Evolutionary conservation across 2,888 invertebrate genomes (phyloP).

Genomic region (Mystacides longicornis): DNA sequence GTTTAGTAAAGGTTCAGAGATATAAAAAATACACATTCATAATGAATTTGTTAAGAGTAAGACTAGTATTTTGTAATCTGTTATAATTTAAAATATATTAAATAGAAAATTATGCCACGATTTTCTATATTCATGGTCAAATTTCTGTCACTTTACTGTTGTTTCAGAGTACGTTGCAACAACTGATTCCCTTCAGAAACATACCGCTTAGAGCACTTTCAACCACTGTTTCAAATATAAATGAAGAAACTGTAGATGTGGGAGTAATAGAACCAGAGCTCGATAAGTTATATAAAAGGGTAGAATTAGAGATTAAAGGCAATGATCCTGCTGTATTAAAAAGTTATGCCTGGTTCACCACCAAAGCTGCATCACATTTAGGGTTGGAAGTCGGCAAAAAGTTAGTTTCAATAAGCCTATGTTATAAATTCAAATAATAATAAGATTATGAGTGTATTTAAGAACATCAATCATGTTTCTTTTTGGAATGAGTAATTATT

Average conservation of each 20-base stretch:
- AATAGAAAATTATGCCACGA: too few species aligned
- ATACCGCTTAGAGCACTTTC: constrained; percentile 8
- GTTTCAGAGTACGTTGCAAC: constrained; percentile 19
- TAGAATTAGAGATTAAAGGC: constrained; percentile 81
- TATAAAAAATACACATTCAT: too few species aligned
- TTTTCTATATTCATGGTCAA: too few species aligned
- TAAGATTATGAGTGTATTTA: too few species aligned
- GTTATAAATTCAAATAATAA: too few species aligned
- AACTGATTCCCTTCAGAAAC: constrained; percentile 10
- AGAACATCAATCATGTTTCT: too few species aligned
- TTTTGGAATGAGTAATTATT: too few species aligned
- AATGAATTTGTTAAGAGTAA: too few species aligned
- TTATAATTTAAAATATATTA: too few species aligned
- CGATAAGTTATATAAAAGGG: constrained; percentile 73
- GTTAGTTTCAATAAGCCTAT: too few species aligned
- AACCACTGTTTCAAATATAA: constrained; percentile 10
- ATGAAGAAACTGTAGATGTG: constrained; percentile 3
- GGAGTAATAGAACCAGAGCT: constrained; percentile 33
- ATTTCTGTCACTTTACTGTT: background rate
- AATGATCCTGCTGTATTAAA: constrained; percentile 81
- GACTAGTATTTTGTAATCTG: too few species aligned
- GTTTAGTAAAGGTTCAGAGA: too few species aligned
- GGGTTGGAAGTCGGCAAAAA: constrained; percentile 66
- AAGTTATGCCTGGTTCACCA: constrained; percentile 82
- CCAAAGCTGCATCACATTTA: constrained; percentile 72